Conservation (phyloP, 2,113 vertebrate genomes). For the Amblyornis subalaris region DNA sequence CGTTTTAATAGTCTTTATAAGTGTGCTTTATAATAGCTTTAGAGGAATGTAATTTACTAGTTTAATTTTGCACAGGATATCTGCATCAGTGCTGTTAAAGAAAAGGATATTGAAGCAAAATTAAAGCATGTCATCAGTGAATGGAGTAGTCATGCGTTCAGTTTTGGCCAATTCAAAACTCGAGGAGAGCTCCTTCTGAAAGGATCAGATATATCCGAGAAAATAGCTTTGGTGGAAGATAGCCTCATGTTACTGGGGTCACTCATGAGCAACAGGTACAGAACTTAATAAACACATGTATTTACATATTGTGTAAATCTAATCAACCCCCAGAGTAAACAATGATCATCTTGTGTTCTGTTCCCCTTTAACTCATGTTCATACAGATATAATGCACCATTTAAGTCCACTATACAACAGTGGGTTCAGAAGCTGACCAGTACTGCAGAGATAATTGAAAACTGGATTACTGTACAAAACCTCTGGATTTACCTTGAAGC, state of each 20-base stretch:
- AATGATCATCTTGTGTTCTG: not conserved
- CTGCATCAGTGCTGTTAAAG: slow-evolving; percentile 82
- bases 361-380: not conserved
- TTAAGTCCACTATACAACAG: slow-evolving; percentile 78
- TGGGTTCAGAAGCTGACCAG: slow-evolving; percentile 83
- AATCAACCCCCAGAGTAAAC: not conserved
- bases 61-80: slow-evolving; percentile 73
- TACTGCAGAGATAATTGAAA: slow-evolving; percentile 82
- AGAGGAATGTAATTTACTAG: not conserved
- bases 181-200: slow-evolving; percentile 82
- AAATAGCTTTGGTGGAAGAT: slow-evolving; percentile 79
- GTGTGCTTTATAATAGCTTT: not conserved
- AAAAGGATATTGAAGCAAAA: slow-evolving; percentile 84
- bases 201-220: slow-evolving; percentile 76
- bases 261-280: slow-evolving; percentile 81
- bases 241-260: slow-evolving; percentile 82
- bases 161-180: slow-evolving; percentile 76
- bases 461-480: slow-evolving; percentile 84
- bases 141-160: slow-evolving; percentile 76
- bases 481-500: slow-evolving; percentile 89
- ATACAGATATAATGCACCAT: slow-evolving; percentile 78
- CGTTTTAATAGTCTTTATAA: not conserved
- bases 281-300: not conserved
- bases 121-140: slow-evolving; percentile 74
- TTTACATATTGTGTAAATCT: not conserved